phyloP scores from a whole-genome alignment of 2,888 invertebrate genomes.

The Cheilosia impressa region DNA sequence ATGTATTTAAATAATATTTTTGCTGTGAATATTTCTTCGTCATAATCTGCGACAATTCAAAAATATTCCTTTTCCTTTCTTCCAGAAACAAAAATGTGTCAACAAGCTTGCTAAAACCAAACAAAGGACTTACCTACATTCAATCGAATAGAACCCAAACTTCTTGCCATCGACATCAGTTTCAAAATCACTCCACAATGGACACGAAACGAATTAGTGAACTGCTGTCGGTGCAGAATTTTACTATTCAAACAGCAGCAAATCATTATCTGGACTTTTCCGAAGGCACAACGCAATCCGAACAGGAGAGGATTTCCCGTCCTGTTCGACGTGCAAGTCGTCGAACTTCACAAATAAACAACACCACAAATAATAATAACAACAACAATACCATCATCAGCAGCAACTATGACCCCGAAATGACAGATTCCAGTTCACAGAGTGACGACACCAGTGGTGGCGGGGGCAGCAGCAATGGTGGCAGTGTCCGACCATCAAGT shows the following conservation, averaged over 20 bases:
- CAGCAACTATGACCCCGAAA: conserved; percentile 83
- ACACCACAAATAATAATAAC: conserved; percentile 78
- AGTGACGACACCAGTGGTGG: conserved; percentile 84
- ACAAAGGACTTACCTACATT: no score
- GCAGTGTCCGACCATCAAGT: conserved; percentile 80
- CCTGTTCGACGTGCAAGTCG: conserved; percentile 81
- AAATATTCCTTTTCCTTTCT: not conserved
- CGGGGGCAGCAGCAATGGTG: conserved; percentile 82
- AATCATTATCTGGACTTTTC: conserved; percentile 77
- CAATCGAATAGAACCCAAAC: not conserved
- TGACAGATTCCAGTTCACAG: conserved; percentile 84
- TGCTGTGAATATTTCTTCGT: no score
- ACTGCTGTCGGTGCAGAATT: conserved; percentile 68
- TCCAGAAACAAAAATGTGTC: not conserved
- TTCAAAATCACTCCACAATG: conserved; percentile 48
- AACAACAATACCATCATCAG: conserved; percentile 77
- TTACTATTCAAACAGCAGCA: conserved; percentile 74
- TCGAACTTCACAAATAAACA: conserved; percentile 82
- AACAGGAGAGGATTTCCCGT: conserved; percentile 80
- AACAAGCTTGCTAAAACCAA: not conserved
- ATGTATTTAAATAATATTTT: no score
- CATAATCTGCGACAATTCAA: not conserved
- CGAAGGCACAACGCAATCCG: conserved; percentile 78
- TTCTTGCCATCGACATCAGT: not conserved
- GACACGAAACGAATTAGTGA: conserved; percentile 74